Base-by-base conservation (phyloP, 2,888 invertebrate species). In the Empis livida region DNA sequence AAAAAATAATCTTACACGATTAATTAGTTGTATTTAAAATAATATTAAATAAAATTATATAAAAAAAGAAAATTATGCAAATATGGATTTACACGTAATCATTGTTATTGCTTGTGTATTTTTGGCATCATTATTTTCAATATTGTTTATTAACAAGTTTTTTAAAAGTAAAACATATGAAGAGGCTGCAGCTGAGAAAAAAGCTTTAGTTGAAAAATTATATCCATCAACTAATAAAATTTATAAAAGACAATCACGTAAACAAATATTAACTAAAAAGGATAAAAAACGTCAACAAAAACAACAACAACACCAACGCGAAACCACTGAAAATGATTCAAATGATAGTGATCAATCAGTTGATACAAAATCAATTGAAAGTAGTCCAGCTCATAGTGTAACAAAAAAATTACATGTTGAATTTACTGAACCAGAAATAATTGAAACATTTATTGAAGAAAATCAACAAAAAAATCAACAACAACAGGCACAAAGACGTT, bases 31-130 rank as follows among this genome's bases (percentile, higher is more conserved):
- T n/a, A n/a, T n/a, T n/a, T n/a, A n/a, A 27, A 27, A 27, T 27
- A 27, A 27, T 27, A 38, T 20, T 17, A 9, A 17, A 11, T 10
- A 17, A 17, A 17, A n/a, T n/a, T n/a, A n/a, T 1, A 39, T 15
- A 39, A 3, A 37, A 8, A 17, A 39, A 17, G 10, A 2, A 60
- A 61, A 60, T 51, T 64, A 67, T 65, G 65, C 64, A 64, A 67
- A 63, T 56, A 69, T 69, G 69, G 70, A 69, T 60, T 62, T 68
- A 50, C 65, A 67, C 56, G 62, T 68, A 55, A 61, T 67, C 55
- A 61, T 64, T 55, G 64, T 69, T 54, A 68, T 70, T 57, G 61
- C 63, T 53, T 65, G 67, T 56, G 64, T 69, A 44, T 63, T 69
- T 54, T 57, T 66, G 56, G 65, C 62, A 17, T 69, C 70, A 39